A percentile compares a stretch with the other conserved stretches of the same genome.
Evolutionary conservation across 2,888 invertebrate genomes (phyloP).

Genomic region (Cataglyphis albicans): DNA sequence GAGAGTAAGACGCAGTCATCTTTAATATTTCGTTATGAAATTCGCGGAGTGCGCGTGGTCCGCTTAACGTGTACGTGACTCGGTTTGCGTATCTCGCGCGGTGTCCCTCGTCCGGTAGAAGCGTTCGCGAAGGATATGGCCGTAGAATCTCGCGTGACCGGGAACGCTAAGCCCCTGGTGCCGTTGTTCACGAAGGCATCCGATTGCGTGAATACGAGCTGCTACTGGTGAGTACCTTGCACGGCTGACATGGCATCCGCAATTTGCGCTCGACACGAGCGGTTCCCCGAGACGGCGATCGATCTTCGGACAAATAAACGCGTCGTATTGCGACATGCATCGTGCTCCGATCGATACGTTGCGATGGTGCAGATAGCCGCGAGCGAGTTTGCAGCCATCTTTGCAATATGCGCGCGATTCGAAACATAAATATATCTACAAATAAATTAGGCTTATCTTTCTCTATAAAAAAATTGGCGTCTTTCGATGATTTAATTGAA

Average conservation of each 20-base stretch:
- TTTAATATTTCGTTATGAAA: conserved; percentile 51
- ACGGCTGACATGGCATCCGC: neutral
- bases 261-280: neutral
- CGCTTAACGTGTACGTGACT: neutral
- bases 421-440: neutral
- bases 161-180: conserved; percentile 83
- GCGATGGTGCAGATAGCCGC: conserved; percentile 70
- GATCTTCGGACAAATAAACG: conserved; percentile 65
- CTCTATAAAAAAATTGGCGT: neutral
- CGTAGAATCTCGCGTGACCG: conserved; percentile 81
- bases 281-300: conserved; percentile 40
- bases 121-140: conserved; percentile 81
- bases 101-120: neutral
- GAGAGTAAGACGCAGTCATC: neutral
- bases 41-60: conserved; percentile 38
- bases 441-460: neutral
- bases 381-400: conserved; percentile 70
- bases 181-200: conserved; percentile 91
- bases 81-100: neutral
- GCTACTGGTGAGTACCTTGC: conserved; percentile 91
- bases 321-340: conserved; percentile 83
- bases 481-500: neutral
- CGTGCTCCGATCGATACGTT: conserved; percentile 82
- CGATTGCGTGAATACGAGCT: conserved; percentile 94
- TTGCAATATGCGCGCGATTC: conserved; percentile 37